Conservation (phyloP, 2,888 invertebrate species). For the Lasioglossum lativentre region DNA sequence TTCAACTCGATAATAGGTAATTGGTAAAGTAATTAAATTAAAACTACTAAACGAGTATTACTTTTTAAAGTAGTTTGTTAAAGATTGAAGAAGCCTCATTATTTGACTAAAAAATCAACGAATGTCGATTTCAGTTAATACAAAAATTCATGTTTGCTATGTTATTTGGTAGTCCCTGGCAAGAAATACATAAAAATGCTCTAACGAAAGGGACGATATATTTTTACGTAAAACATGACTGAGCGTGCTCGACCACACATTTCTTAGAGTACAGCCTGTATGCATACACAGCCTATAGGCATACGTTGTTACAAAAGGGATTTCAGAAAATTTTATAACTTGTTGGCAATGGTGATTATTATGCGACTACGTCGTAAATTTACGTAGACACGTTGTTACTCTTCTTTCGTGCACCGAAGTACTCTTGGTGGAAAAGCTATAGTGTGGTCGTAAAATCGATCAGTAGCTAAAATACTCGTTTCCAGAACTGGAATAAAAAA, state of each 20-base stretch:
- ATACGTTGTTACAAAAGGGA: conserved; percentile 63
- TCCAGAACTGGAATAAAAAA: background rate
- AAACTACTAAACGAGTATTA: background rate
- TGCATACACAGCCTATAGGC: conserved; percentile 50
- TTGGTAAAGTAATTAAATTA: background rate
- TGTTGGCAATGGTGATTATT: conserved; percentile 69
- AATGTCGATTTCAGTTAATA: background rate
- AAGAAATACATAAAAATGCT: background rate
- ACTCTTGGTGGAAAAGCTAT: conserved; percentile 12
- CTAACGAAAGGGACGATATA: background rate
- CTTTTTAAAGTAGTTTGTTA: background rate
- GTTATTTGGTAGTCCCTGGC: background rate
- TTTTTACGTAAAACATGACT: background rate
- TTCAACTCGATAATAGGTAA: background rate
- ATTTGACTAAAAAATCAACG: background rate
- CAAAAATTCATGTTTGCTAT: background rate
- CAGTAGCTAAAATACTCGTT: background rate
- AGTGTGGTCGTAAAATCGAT: conserved; percentile 18
- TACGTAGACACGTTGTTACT: conserved; percentile 52
- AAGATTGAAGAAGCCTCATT: background rate
- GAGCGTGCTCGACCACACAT: conserved; percentile 16
- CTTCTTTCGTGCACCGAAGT: conserved; percentile 46
- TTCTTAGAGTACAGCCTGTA: conserved; percentile 29
- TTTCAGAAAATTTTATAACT: conserved; percentile 75
- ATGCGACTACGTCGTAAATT: conserved; percentile 61